Base-by-base conservation (phyloP, 1,140 invertebrate genomes). In the Geopemphigus sp. region DNA sequence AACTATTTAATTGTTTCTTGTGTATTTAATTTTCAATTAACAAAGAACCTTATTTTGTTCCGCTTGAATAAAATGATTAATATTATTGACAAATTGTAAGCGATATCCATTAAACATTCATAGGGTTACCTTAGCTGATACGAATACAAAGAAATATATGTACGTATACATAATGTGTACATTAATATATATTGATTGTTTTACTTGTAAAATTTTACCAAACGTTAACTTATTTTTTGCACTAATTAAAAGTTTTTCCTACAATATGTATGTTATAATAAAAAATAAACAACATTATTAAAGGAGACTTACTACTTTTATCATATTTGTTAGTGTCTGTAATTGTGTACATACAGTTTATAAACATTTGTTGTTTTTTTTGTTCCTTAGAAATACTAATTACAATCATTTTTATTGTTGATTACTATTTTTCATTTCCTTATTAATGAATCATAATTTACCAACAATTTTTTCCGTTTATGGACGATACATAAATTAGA, bases 301-400 rank as follows among this genome's bases (percentile, higher is more conserved):
- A 74, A 32, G 72, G 54, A 74, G n/a, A 74, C 72, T 59, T 54
- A 72, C 24, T 29, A 72, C 50, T 54, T 29, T 57, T 57, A 45
- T 74, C 72, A 74, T 74, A 39, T 74, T 39, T 47, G n/a, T 68
- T 68, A 63, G 72, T 39, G 14, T 47, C 12, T 57, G 12, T 57
- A 59, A 57, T 24, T 76, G 54, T 76, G 32, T 76, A 59, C 11
- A 76, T 45, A 54, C 29, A 15, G 54, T 72, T 54, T 32, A 54
- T 72, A 72, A 72, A 19, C 24, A 72, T 53, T 54, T 72, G 47
- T 72, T 54, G 50, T 54, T 54, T 54, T 53, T 32, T 39, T 78
- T 78, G 57, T 61, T 78, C 26, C n/a, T 63, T 78, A 78, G 45
- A 63, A 63, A 78, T n/a, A n/a, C 74, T 78, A 63, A 78, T 78